Percentiles rank a stretch among this genome's conserved stretches.
These are phyloP conservation scores for Rhogogaster chlorosoma DNA, from an alignment of 2,888 invertebrate species.

Conservation along the genomic window DNA sequence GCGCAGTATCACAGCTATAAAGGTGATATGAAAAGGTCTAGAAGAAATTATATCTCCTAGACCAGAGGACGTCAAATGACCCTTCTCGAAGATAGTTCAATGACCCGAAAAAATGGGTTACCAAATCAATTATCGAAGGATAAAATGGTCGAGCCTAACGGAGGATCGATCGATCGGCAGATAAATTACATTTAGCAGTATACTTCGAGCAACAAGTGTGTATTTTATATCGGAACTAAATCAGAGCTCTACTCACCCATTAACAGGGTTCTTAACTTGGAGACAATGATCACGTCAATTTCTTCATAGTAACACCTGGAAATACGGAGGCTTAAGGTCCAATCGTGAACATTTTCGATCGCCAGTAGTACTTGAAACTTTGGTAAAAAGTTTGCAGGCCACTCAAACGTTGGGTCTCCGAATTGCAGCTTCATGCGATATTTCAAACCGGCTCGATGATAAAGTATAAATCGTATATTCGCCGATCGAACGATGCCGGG, in stretches of 20 bases:
- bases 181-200: background rate
- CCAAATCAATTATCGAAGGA: conserved; percentile 17
- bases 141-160: conserved; percentile 16
- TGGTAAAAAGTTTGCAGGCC: background rate
- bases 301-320: conserved; percentile 61
- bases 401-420: background rate
- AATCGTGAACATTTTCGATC: conserved; percentile 53
- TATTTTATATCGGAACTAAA: background rate
- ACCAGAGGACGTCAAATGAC: background rate
- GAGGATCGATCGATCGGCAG: background rate
- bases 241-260: conserved; percentile 55
- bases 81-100: conserved; percentile 20
- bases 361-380: background rate
- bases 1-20: background rate
- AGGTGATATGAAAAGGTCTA: background rate
- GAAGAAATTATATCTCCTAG: background rate
- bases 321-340: conserved; percentile 61
- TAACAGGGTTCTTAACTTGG: conserved; percentile 60
- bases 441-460: background rate
- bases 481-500: conserved; percentile 5
- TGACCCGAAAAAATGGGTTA: background rate
- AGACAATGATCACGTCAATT: conserved; percentile 60
- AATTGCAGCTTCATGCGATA: background rate
- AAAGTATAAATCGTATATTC: conserved; percentile 21
- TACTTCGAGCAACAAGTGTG: background rate